Conservation (phyloP, 2,888 invertebrate species). For the Zelleria hepariella region DNA sequence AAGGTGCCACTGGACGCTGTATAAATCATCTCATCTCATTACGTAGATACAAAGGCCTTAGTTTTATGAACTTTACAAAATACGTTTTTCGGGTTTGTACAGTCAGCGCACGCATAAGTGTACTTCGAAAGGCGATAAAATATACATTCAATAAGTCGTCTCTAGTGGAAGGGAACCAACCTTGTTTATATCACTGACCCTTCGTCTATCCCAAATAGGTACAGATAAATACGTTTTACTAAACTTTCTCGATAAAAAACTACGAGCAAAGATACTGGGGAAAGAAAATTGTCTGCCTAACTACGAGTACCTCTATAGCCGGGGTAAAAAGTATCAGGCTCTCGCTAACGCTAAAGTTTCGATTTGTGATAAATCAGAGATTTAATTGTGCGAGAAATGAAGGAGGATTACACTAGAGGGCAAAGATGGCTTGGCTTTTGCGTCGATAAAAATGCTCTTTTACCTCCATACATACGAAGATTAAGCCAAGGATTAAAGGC, state of each 20-base stretch:
- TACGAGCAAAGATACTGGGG: constrained; percentile 11
- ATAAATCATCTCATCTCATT: no score
- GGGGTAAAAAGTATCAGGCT: not conserved
- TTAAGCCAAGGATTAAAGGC: not conserved
- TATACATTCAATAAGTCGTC: no score
- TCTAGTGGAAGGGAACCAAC: not conserved
- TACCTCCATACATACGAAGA: not conserved
- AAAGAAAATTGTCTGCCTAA: constrained; percentile 32
- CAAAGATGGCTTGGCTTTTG: not conserved
- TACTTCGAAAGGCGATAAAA: no score
- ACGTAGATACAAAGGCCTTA: no score
- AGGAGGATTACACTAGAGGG: constrained; percentile 39
- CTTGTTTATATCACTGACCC: not conserved
- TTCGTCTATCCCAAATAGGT: not conserved
- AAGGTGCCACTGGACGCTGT: no score
- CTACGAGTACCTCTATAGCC: not conserved
- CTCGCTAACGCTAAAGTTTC: constrained; percentile 22
- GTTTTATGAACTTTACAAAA: no score
- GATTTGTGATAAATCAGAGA: constrained; percentile 63
- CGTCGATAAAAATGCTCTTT: not conserved
- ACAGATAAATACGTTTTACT: not conserved
- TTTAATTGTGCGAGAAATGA: constrained; percentile 68
- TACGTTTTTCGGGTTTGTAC: no score
- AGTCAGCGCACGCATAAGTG: no score
- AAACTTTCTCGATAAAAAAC: not conserved